Conservation (phyloP, 2,797 vertebrate genomes). For the Furcifer pardalis region DNA sequence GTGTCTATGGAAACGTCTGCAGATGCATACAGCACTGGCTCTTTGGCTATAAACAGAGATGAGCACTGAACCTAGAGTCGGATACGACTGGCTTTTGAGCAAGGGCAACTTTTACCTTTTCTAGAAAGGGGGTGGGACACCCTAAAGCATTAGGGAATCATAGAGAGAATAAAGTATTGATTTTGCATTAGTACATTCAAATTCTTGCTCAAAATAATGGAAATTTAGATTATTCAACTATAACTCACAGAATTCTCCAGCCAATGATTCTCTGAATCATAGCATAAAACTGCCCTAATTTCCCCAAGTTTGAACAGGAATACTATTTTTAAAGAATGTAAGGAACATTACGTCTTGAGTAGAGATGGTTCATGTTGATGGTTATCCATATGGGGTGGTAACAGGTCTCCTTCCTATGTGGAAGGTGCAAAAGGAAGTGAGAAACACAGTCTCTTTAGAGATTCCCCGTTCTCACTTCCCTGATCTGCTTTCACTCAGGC, state of each 20-base stretch:
- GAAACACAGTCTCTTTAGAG: conserved; percentile 31
- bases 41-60: no score
- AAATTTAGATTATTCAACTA: conserved; percentile 4
- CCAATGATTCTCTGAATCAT: no score
- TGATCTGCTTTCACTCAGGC: background rate
- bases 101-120: no score
- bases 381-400: conserved; percentile 35
- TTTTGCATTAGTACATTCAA: conserved; percentile 35
- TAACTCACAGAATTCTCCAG: no score
- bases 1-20: no score
- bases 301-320: no score
- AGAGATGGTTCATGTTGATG: conserved; percentile 39
- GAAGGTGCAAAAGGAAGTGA: conserved; percentile 39
- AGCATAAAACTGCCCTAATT: no score
- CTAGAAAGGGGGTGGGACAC: background rate
- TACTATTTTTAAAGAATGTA: conserved; percentile 21
- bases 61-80: no score
- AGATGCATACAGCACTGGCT: no score
- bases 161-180: background rate
- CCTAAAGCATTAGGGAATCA: background rate
- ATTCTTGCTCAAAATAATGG: conserved; percentile 43
- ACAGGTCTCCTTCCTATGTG: conserved; percentile 41
- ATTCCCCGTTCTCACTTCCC: conserved; percentile 7
- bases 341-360: conserved; percentile 40
- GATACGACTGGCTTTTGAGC: no score